Conservation (phyloP, 2,113 vertebrate species). For the Vulpes ferrilata region DNA sequence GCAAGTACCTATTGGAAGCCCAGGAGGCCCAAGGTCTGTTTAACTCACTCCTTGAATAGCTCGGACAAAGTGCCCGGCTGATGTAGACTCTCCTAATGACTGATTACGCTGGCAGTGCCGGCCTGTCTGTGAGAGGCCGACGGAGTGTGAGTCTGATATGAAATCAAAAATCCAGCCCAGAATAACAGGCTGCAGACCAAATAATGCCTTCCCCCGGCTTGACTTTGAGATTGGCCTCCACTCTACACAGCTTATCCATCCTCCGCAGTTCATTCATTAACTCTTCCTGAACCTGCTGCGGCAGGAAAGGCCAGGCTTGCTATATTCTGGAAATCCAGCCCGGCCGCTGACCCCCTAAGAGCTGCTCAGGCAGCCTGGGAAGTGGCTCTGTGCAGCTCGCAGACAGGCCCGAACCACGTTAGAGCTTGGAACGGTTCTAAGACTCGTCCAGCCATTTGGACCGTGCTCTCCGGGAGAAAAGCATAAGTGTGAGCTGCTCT, state of each 20-base stretch:
- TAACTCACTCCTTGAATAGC: neutral
- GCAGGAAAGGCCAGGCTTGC: neutral
- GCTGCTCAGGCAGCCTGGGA: neutral
- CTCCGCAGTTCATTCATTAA: conserved; percentile 25
- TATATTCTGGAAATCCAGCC: conserved; percentile 1
- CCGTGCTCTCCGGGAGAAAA: neutral
- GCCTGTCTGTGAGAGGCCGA: neutral
- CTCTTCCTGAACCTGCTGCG: neutral
- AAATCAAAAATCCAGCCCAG: conserved; percentile 44
- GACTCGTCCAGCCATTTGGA: neutral
- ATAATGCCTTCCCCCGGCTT: conserved; percentile 24
- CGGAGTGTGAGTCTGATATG: neutral
- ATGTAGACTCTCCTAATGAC: conserved; percentile 13
- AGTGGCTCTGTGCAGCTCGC: neutral
- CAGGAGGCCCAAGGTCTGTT: conserved; percentile 1
- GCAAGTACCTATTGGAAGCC: conserved; percentile 1
- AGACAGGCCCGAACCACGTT: neutral
- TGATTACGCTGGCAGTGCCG: neutral
- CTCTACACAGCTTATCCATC: conserved; percentile 22
- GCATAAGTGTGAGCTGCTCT: neutral
- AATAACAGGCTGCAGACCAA: neutral
- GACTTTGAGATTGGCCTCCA: conserved; percentile 37
- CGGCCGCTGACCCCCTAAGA: neutral
- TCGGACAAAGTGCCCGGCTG: neutral
- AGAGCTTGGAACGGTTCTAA: neutral